These are phyloP conservation scores for Eremophila alpestris DNA, from an alignment of 2,797 vertebrate genomes.

Conservation along the genomic window DNA sequence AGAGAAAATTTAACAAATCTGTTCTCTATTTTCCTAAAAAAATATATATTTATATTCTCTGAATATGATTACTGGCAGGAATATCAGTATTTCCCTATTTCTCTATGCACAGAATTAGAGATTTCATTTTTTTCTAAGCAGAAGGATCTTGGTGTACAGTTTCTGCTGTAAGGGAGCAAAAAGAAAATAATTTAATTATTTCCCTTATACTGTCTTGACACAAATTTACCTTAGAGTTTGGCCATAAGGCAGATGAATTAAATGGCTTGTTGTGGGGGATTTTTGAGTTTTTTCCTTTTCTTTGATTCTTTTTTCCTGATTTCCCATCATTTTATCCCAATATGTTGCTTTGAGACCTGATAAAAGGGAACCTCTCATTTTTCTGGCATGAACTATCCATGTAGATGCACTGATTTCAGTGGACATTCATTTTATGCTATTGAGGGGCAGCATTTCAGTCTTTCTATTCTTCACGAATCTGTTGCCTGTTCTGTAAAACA, in stretches of 20 bases:
- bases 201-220: not conserved
- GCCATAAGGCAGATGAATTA: not conserved
- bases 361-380: not conserved
- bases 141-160: not conserved
- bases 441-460: not conserved
- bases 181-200: not conserved
- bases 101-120: not conserved
- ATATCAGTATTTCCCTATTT: not conserved
- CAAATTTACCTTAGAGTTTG: not conserved
- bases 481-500: not conserved
- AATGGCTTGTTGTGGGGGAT: rapidly evolving
- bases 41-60: not conserved
- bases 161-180: not conserved
- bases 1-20: not conserved
- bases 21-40: not conserved
- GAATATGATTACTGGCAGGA: not conserved
- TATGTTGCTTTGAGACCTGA: not conserved
- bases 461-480: not conserved
- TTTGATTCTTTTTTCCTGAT: not conserved
- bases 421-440: not conserved
- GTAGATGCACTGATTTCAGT: not conserved
- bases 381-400: not conserved
- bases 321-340: not conserved
- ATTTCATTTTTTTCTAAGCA: not conserved
- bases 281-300: not conserved